Evolutionary conservation across 2,888 invertebrate genomes (phyloP), one percentile per base, ranked within the genome.

Genomic region (Zonitis immaculata): DNA sequence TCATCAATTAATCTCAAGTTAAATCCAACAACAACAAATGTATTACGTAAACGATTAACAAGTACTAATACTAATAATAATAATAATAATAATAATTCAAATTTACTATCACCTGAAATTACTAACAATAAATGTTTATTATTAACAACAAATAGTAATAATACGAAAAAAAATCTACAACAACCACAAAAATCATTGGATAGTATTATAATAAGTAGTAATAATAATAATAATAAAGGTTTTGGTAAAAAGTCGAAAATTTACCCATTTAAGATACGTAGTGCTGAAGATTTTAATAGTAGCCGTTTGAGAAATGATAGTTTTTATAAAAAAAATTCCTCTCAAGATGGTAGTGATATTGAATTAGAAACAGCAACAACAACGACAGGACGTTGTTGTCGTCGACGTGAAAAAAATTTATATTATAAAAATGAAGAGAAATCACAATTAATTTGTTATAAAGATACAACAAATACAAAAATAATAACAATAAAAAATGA

Each of bases 361-460:
- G 73, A 73, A 50, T 59, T 66, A n/a, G 72, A 72, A 8, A 14
- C 1, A 3, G 6, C 14, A 28, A 28, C 11, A 27, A 28, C 9
- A 47, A 42, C 14, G 35, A 60, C 49, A 47, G 61, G 51, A 51
- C 63, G n/a, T n/a, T n/a, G n/a, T n/a, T n/a, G 58, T 32, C 32
- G 32, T 1, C 32, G 32, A 9, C 52, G 62, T 42, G 64, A 65
- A 20, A 71, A 66, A 48, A 68, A 67, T 48, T 47, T 68, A 5
- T 58, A 65, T 4, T 70, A 67, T 45, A 73, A 70, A 59, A 70
- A 68, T 58, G 73, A 73, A 51, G 73, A 75, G 52, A 75, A 74
- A 56, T 73, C 74, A 1, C 73, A 75, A 52, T 56, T 74, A 52
- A 70, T 76, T 52, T 69, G 73, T 64, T 70, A 70, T 52, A 74